Percentiles rank a stretch among this genome's conserved stretches.
Evolutionary conservation across 1,140 invertebrate genomes (phyloP).

Genomic region (Leptopilina clavipes): DNA sequence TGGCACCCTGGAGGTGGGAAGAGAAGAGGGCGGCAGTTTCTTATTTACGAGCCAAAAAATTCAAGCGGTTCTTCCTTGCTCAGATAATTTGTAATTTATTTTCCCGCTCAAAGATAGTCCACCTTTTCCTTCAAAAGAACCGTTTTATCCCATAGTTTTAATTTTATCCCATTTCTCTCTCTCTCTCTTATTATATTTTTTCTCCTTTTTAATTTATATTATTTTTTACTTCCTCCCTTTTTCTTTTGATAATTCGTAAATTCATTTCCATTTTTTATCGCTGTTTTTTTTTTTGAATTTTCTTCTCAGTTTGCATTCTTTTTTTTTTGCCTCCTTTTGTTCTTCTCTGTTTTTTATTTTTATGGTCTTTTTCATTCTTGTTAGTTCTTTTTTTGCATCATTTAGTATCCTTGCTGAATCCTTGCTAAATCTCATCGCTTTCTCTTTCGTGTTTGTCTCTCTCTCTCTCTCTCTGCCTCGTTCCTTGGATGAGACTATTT

Average conservation of each 20-base stretch:
- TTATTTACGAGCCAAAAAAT: constrained; percentile 34
- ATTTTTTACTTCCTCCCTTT: neutral
- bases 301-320: neutral
- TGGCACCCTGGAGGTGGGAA: neutral
- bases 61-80: constrained; percentile 32
- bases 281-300: neutral
- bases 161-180: neutral
- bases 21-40: constrained; percentile 15
- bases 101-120: constrained; percentile 18
- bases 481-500: constrained; percentile 28
- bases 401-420: constrained; percentile 11
- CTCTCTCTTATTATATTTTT: neutral
- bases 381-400: neutral
- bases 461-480: neutral
- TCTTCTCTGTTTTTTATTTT: neutral
- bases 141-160: neutral
- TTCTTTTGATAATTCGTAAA: neutral
- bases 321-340: neutral
- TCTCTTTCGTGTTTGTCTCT: neutral
- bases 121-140: constrained; percentile 12
- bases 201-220: neutral
- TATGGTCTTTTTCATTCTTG: neutral
- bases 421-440: constrained; percentile 9
- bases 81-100: constrained; percentile 35
- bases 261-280: neutral